Conservation (phyloP, 1,140 invertebrate genomes). For the Tetramorium simillimum region DNA sequence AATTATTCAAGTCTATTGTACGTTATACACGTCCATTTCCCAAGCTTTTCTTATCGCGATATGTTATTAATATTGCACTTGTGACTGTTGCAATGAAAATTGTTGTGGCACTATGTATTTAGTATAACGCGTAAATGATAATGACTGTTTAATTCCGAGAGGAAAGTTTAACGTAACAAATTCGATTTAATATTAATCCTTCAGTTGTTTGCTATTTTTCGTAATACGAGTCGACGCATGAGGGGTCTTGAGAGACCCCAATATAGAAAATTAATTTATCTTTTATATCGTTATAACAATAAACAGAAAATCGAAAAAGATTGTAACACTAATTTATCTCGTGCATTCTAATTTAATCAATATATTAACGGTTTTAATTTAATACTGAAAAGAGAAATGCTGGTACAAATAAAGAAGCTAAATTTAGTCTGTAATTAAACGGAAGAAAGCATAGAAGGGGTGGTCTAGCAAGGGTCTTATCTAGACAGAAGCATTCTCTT, state of each 20-base stretch:
- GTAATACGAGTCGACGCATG: too few species aligned
- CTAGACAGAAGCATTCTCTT: conserved; percentile 8
- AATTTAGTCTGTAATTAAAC: not conserved
- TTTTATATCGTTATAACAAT: not conserved
- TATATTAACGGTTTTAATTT: not conserved
- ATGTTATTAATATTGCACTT: conserved; percentile 17
- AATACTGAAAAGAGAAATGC: not conserved
- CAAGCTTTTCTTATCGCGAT: conserved; percentile 1
- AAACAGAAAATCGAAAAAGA: not conserved
- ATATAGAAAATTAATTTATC: too few species aligned
- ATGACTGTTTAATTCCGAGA: not conserved
- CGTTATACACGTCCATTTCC: not conserved
- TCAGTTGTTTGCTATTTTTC: too few species aligned
- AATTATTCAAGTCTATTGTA: conserved; percentile 16
- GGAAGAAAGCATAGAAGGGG: not conserved
- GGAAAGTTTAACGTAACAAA: not conserved
- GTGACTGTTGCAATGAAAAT: not conserved
- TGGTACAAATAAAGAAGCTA: not conserved
- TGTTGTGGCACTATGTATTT: not conserved
- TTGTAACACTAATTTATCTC: not conserved
- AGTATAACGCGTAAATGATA: not conserved
- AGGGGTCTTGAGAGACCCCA: too few species aligned
- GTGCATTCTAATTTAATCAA: not conserved
- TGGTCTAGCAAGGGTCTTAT: not conserved
- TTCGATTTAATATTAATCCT: not conserved